Base-by-base conservation (phyloP, 2,888 invertebrate species). In the Tinea trinotella region DNA sequence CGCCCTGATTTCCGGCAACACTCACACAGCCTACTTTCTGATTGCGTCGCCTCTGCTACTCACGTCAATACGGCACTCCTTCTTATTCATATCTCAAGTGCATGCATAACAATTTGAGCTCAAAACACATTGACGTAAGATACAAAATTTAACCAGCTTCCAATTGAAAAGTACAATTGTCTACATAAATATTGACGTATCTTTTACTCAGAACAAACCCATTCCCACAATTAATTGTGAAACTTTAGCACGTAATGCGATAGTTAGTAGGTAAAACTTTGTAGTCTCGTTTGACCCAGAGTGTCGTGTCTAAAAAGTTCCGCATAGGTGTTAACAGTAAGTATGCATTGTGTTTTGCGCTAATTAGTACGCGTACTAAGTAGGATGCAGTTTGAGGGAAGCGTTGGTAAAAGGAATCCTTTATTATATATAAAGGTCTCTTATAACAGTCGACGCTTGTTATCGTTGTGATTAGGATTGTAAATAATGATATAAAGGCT, bases 1-100 rank as follows among this genome's bases (percentile, higher is more conserved):
- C 24, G 50, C 50, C 50, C 50, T 50, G 24, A 50, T 50, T 50
- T 50, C 50, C 50, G 50, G 50, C 24, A 50, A 24, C 50, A 46
- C 46, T 46, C 46, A 19, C 40, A 24, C 24, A 50, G 50, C 50
- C 50, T 24, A 50, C 50, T 50, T 50, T 50, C 50, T 50, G 50
- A 46, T 46, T 46, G 46, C 46, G 17, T 18, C 50, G 24, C 24
- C 50, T 12, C 22, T 24, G 13, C 24, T 24, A 13, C 50, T 24
- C 50, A 6, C 19, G 18, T 18, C 20, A 18, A 17, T 18, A 30
- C 7, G 7, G n/a, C 30, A 30, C 30, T 30, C 30, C 7, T n/a
- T n/a, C 4, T 18, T 48, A 17, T n/a, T 20, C 48, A 48, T 20
- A 6, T 48, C 9, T 9, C n/a, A 19, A 48, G 18, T 48, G 7